phyloP scores from a whole-genome alignment of 2,797 vertebrate genomes.

The Emydoidea blandingii region DNA sequence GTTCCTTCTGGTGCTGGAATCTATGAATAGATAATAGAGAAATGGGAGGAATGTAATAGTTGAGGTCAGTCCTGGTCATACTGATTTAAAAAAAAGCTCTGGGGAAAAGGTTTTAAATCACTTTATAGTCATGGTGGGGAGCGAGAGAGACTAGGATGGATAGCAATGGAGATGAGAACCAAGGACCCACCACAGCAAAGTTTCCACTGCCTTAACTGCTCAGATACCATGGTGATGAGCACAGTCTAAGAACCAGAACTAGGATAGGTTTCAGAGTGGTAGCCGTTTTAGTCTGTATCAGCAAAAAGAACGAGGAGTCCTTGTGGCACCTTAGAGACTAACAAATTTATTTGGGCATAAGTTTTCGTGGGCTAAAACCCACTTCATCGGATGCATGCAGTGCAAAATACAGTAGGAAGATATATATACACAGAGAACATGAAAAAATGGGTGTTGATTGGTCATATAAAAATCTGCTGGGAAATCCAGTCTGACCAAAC shows the following conservation, averaged over 20 bases:
- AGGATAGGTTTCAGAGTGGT: too few relatives aligned
- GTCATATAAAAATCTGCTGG: background rate
- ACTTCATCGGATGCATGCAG: too few relatives aligned
- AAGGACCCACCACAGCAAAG: accelerated
- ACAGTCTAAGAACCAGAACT: background rate
- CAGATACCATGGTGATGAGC: background rate
- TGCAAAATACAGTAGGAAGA: too few relatives aligned
- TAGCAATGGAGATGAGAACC: background rate
- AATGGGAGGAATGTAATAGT: background rate
- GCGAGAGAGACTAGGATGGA: background rate
- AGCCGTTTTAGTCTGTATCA: too few relatives aligned
- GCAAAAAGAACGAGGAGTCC: too few relatives aligned
- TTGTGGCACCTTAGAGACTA: too few relatives aligned
- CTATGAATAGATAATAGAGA: background rate
- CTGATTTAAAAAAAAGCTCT: background rate
- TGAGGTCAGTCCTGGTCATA: background rate
- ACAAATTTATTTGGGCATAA: too few relatives aligned
- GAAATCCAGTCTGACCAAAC: background rate
- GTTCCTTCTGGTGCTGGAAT: background rate
- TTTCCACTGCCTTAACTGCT: background rate
- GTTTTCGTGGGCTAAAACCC: too few relatives aligned
- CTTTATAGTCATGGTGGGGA: accelerated
- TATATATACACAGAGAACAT: too few relatives aligned
- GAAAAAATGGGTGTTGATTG: background rate
- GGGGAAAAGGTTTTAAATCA: background rate